Base-by-base conservation (phyloP, 2,888 invertebrate species). In the Tetheella fluctuosa region DNA sequence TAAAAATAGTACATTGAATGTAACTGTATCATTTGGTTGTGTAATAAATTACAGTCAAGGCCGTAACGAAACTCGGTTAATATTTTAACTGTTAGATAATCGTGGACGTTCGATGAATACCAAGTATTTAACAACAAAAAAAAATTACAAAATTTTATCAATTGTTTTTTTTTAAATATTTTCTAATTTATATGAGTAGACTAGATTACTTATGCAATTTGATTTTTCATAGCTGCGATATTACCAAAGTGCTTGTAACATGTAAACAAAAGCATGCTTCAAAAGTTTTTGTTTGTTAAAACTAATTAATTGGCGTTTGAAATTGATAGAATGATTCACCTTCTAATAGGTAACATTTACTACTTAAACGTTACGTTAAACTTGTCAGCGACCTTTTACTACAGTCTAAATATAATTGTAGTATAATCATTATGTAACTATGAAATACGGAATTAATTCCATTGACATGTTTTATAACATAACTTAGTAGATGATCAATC, bases 21-120 rank as follows among this genome's bases (percentile, higher is more conserved):
- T 28, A 39, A 39, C 39, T 39, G 39, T 28, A 54, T 28, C n/a
- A 28, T 30, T 13, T 0, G 1, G 34, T 37, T 34, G 8, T 13
- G 15, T 28, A 57, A 57, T 20, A 7, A 15, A 42, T 25, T 25
- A 54, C 54, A 23, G 57, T 57, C 57, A 57, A 57, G 57, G 57
- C 42, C 57, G 48, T 25, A 57, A 48, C 57, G 42, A 25, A 42
- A 42, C 25, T 37, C 23, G 39, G 57, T 42, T 56, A 56, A 6
- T 39, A 54, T 30, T 30, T 28, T 25, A 17, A 54, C 23, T 20
- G 48, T 48, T 48, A 48, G 48, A 20, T 48, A 48, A 39, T 39
- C 4, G n/a, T n/a, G 39, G n/a, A 39, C 39, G 39, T 39, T 39
- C 39, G 39, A 39, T 6, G n/a, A 39, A 39, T 39, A 39, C 39